Evolutionary conservation across 1,140 invertebrate species (phyloP).

Genomic region (Galleria mellonella): DNA sequence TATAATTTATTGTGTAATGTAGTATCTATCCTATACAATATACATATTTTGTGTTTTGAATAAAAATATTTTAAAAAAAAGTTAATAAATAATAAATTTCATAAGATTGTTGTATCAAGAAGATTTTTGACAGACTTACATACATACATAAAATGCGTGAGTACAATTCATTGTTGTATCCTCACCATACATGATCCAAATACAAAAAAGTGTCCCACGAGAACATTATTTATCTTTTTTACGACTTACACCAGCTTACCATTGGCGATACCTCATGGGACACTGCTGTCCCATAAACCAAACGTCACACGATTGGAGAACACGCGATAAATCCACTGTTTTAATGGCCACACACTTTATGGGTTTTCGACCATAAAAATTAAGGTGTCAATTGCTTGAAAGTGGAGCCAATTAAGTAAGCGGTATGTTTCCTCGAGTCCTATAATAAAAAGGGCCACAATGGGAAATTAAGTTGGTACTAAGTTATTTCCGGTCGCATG

Average conservation of each 20-base stretch:
- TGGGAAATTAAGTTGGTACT: background rate
- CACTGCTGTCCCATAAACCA: constrained; percentile 17
- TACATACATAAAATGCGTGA: background rate
- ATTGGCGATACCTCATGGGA: constrained; percentile 30
- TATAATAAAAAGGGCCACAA: background rate
- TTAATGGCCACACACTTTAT: constrained; percentile 23
- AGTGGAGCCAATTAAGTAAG: background rate
- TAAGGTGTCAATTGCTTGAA: constrained; percentile 1
- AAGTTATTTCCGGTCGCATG: background rate
- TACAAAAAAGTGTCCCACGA: constrained; percentile 12
- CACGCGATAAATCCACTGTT: constrained; percentile 19
- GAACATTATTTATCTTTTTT: constrained; percentile 52
- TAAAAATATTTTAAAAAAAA: no score
- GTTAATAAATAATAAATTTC: no score
- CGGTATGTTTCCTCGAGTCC: background rate
- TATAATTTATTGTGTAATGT: no score
- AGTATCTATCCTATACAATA: no score
- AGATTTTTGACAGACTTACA: no score
- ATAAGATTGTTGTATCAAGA: no score
- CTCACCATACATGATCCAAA: background rate
- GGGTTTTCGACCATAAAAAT: constrained; percentile 7
- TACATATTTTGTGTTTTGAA: no score
- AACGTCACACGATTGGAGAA: constrained; percentile 17
- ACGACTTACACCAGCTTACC: constrained; percentile 28
- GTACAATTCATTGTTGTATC: no score